phyloP scores from a whole-genome alignment of 1,140 invertebrate genomes.

The Macrobrachium nipponense region DNA sequence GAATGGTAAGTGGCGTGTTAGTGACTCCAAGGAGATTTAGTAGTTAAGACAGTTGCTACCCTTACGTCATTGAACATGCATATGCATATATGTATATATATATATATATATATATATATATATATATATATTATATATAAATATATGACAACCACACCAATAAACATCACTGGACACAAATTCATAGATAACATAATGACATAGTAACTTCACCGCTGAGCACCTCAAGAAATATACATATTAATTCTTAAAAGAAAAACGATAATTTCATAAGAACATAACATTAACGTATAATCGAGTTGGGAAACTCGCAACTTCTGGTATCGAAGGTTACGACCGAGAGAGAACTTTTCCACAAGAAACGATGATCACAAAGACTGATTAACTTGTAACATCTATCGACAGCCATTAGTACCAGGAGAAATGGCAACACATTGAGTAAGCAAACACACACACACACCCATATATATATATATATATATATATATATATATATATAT shows the following conservation, averaged over 20 bases:
- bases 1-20: not conserved
- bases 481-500: not conserved
- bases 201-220: not conserved
- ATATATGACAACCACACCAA: too few relatives aligned
- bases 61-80: not conserved
- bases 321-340: too few relatives aligned
- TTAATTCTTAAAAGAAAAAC: too few relatives aligned
- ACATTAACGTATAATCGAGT: too few relatives aligned
- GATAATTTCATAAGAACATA: too few relatives aligned
- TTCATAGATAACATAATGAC: too few relatives aligned
- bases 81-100: not conserved
- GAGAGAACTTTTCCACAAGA: too few relatives aligned
- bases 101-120: conserved; percentile 1
- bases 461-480: not conserved
- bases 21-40: not conserved
- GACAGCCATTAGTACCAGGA: too few relatives aligned
- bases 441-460: conserved; percentile 8
- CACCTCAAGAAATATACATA: not conserved
- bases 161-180: too few relatives aligned
- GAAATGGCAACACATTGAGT: not conserved
- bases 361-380: too few relatives aligned
- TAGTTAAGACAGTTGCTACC: not conserved
- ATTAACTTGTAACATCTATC: too few relatives aligned
- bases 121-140: conserved; percentile 4
- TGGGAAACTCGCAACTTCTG: too few relatives aligned